Base-by-base conservation (phyloP, 2,888 invertebrate species). In the Brachypterus glaber region DNA sequence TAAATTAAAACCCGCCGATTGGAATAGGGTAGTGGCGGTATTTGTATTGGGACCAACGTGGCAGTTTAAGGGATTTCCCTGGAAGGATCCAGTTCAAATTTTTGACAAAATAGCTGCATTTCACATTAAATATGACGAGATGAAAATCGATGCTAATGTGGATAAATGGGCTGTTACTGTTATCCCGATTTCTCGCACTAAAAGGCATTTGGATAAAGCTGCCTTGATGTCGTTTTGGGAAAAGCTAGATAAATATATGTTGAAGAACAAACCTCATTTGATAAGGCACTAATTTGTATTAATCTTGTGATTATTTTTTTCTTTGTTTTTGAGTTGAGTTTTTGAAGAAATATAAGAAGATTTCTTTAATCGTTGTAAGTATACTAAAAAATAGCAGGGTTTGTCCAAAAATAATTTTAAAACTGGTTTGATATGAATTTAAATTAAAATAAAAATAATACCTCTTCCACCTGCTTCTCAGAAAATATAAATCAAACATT, bases 61-160 rank as follows among this genome's bases (percentile, higher is more conserved):
- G 97, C 97, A 97, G 69, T 97, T 97, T 67, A 97, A 97, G 67
- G 92, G 92, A 13, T 97, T 96, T 91, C 96, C 95, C 0, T 96
- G 91, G 84, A 88, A 89, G 58, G 95, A 92, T 69, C 97, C 97
- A 0, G 89, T 90, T 1, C 95, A 96, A 58, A 96, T 97, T 49
- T 97, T 97, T 66, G 79, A 92, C 36, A 90, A 90, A 71, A 87
- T 97, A 55, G 46, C 48, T 62, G 96, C 91, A 35, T 97, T 95
- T 69, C 95, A 96, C 64, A 69, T 97, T 55, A 91, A 96, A 65
- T 96, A 82, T 66, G 87, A 91, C 57, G 95, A 96, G 67, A 82
- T 92, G 79, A 88, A 85, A 55, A 59, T 95, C 53, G 96, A 96
- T 64, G 70, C 79, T n/a, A 97, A 97, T 67, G 93, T 98, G 25